phyloP scores from a whole-genome alignment of 2,797 vertebrate genomes.

The Spheniscus humboldti region DNA sequence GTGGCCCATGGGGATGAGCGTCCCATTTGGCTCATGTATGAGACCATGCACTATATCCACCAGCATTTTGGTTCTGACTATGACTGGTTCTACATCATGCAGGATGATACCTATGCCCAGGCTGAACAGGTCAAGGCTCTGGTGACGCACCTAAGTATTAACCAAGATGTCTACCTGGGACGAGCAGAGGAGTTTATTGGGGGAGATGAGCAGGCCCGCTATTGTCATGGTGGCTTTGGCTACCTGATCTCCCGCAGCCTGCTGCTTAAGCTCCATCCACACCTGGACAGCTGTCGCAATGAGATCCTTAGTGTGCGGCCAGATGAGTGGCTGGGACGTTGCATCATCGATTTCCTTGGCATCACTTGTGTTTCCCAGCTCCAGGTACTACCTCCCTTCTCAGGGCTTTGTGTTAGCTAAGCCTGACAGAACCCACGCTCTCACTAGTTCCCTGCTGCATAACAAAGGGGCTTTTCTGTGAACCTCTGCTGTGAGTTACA shows the following conservation, averaged over 20 bases:
- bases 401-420: background rate
- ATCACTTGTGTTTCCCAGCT: slow-evolving; percentile 87
- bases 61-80: slow-evolving; percentile 88
- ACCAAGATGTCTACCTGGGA: slow-evolving; percentile 92
- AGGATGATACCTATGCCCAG: slow-evolving; percentile 93
- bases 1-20: slow-evolving; percentile 92
- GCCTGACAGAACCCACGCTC: background rate
- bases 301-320: slow-evolving; percentile 94
- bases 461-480: background rate
- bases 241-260: slow-evolving; percentile 93
- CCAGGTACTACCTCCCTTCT: slow-evolving; percentile 77
- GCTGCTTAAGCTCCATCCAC: slow-evolving; percentile 84
- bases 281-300: slow-evolving; percentile 91
- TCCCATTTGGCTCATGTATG: slow-evolving; percentile 96
- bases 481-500: background rate
- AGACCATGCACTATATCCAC: slow-evolving; percentile 90
- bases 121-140: slow-evolving; percentile 87
- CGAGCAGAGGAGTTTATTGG: slow-evolving; percentile 94
- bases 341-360: slow-evolving; percentile 93
- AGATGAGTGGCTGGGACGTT: slow-evolving; percentile 97
- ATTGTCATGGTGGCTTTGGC: slow-evolving; percentile 94
- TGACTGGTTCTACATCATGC: slow-evolving; percentile 95
- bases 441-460: background rate
- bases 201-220: slow-evolving; percentile 88
- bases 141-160: slow-evolving; percentile 89